Evolutionary conservation across 2,888 invertebrate genomes (phyloP), one percentile per base, ranked within the genome.

Genomic region (Mythimna impura): DNA sequence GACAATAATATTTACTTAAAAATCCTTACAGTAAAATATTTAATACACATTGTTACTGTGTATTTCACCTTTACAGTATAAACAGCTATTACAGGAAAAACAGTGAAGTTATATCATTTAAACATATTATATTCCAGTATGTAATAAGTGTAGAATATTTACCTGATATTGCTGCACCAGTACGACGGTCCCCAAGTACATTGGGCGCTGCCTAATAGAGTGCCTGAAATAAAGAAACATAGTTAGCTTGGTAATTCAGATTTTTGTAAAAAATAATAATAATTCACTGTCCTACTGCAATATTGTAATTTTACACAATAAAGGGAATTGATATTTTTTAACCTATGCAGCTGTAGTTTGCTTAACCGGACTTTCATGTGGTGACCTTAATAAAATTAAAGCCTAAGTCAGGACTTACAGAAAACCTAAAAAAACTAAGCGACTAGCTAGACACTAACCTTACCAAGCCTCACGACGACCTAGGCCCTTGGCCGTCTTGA

Each of bases 101-200:
- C 20, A 0, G 4, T 65, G n/a, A 17, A 43, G 25, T 47, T 62
- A 34, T 12, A 55, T 55, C 3, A 52, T 52, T 20, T 7, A 47
- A 40, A 12, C 9, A 17, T 57, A 17, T 3, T 58, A 10, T 20
- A 30, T 3, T 20, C 0, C 47, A 47, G 8, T 52, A 52, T n/a
- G 9, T 52, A 50, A 7, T 52, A 52, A 14, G 50, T 20, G 6
- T 20, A 20, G 22, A 25, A 55, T 6, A 25, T 61, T 88, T 87
- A 95, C 95, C 93, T 94, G 89, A 95, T 91, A 88, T 97, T 97
- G 80, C 96, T 96, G 92, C 98, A 98, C 98, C 98, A 98, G 89
- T 97, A 98, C 0, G 97, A 95, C 6, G 98, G 98, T 10, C 98
- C 98, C 97, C 97, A 98, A 9, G 98, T 97, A 91, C 98, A 98